Evolutionary conservation across 2,888 invertebrate genomes (phyloP).

Genomic region (Idaea dimidiata): DNA sequence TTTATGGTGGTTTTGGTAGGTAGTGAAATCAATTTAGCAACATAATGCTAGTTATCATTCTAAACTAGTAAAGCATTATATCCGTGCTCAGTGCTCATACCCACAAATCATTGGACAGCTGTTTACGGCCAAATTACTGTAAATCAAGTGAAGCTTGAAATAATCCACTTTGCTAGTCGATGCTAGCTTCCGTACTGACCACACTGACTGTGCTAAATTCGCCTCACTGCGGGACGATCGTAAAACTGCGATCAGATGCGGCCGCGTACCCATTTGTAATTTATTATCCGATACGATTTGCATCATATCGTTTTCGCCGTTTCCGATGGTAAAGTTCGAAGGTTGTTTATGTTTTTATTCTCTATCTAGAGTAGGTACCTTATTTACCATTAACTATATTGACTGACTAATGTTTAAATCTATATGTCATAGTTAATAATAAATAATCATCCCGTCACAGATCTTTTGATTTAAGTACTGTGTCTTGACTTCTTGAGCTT

Average conservation of each 20-base stretch:
- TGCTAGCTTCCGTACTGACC: conserved; percentile 10
- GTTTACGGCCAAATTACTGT: not conserved
- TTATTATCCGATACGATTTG: conserved; percentile 24
- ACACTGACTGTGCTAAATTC: conserved; percentile 25
- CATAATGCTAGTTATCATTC: not conserved
- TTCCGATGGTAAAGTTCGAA: not conserved
- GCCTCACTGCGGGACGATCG: conserved; percentile 19
- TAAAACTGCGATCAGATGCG: conserved; percentile 28
- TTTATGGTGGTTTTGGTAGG: not conserved
- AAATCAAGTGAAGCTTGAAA: conserved; percentile 2
- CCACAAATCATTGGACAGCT: not conserved
- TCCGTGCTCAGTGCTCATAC: not conserved
- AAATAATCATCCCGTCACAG: not conserved
- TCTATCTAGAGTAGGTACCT: too few relatives aligned
- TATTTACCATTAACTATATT: not conserved
- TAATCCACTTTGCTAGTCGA: not conserved
- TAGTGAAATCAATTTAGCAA: not conserved
- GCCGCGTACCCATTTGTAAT: conserved; percentile 25
- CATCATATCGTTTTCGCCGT: conserved; percentile 4
- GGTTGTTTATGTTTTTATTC: too few relatives aligned
- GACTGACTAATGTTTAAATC: not conserved
- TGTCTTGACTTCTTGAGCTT: not conserved
- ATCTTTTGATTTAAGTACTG: not conserved
- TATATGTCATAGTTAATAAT: not conserved
- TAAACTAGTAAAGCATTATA: not conserved